Base-by-base conservation (phyloP, 2,888 invertebrate species). In the Drosophila gaucha region DNA sequence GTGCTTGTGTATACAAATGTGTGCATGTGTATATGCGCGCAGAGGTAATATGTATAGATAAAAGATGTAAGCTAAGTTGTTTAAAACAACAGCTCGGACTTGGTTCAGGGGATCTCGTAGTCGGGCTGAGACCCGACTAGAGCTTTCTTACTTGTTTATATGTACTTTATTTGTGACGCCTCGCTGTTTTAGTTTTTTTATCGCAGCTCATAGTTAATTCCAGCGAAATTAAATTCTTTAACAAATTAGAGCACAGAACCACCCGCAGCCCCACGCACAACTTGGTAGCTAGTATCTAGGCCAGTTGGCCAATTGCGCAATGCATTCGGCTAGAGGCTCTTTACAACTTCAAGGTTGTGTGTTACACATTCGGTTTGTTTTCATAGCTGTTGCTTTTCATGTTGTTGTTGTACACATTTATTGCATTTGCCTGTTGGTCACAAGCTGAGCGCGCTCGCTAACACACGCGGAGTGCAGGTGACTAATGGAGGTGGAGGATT, bases 351-450 rank as follows among this genome's bases (percentile, higher is more conserved):
- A 74, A 76, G 73, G 73, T 72, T 76, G 76, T 65, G 56, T 52
- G 73, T 76, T 66, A 73, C 77, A 73, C 55, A 73, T 73, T 63
- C 49, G 33, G 44, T 59, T 63, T 72, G 73, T 71, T 76, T 76
- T 54, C 63, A 59, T 41, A 52, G 56, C 49, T 39, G 14, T 33
- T 52, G 36, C 14, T 52, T 26, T 12, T 62, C n/a, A 2, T 59
- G 33, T 6, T 52, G 38, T 9, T 44, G 44, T 49, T 47, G 31
- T 35, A 57, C 38, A 67, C 50, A 46, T 68, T 60, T 70, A 56
- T 70, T 68, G 71, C 68, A 70, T 68, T 70, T 41, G 68, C 41
- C 49, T 67, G 44, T 60, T 50, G 72, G 56, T 59, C 73, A 67
- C 70, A 67, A 36, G 66, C 76, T 55, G 68, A 49, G 69, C 54